These are phyloP conservation scores for Cromileptes altivelis DNA, from an alignment of 2,113 vertebrate species.

Conservation along the genomic window DNA sequence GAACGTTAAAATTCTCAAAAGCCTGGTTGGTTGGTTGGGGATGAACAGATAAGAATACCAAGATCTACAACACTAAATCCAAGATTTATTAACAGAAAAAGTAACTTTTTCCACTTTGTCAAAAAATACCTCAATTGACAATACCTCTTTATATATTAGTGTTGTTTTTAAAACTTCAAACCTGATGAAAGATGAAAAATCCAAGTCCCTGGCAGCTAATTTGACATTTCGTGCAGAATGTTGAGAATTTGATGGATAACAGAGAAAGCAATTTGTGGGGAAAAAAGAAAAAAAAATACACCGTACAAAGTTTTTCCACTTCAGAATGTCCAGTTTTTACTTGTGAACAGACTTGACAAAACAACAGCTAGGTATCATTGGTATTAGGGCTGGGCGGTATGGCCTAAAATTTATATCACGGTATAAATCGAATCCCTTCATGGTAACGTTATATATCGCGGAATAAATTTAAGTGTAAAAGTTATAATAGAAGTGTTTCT, in stretches of 20 bases:
- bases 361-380: background rate
- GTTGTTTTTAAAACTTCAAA: conserved; percentile 19
- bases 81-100: conserved; percentile 2
- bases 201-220: conserved; percentile 12
- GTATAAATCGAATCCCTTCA: no score
- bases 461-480: no score
- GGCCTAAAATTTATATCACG: no score
- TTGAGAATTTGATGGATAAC: conserved; percentile 11
- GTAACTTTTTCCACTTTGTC: background rate
- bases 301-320: background rate
- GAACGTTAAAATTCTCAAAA: background rate
- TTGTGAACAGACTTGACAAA: background rate
- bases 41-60: conserved; percentile 2
- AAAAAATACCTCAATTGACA: background rate
- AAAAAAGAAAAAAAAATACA: background rate
- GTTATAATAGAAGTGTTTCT: no score
- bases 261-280: conserved; percentile 9
- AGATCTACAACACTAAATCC: background rate
- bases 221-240: conserved; percentile 4
- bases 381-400: no score
- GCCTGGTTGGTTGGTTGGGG: conserved; percentile 10
- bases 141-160: background rate
- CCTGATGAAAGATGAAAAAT: conserved; percentile 10
- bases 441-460: no score
- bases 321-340: background rate